These are phyloP conservation scores for Channallabes apus DNA, from an alignment of 2,797 vertebrate genomes.

Conservation along the genomic window DNA sequence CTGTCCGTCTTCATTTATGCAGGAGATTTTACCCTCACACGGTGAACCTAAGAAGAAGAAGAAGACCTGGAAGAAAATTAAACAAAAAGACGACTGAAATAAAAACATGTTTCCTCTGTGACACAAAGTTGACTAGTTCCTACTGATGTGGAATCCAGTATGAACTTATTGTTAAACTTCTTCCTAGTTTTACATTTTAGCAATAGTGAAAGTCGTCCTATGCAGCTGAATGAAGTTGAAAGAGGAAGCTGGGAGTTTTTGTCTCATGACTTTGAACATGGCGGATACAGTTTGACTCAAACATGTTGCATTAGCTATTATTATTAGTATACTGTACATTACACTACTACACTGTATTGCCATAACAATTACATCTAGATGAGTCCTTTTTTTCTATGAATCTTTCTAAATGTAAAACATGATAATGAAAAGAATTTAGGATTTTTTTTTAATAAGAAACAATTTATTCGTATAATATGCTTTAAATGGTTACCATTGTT, in stretches of 20 bases:
- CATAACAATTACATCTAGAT: background rate
- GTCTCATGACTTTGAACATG: constrained; percentile 59
- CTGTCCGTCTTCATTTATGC: constrained; percentile 82
- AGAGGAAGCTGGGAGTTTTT: constrained; percentile 65
- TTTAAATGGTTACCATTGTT: no score
- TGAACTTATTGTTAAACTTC: background rate
- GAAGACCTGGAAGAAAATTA: constrained; percentile 44
- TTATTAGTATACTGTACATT: background rate
- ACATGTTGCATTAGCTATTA: background rate
- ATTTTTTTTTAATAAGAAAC: no score
- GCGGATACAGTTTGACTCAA: constrained; percentile 16
- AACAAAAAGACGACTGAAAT: constrained; percentile 13
- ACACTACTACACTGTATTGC: background rate
- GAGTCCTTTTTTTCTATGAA: background rate
- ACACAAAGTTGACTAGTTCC: background rate
- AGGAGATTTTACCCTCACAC: constrained; percentile 73
- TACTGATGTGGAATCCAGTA: constrained; percentile 46
- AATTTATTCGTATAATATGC: no score
- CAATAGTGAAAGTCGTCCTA: constrained; percentile 44
- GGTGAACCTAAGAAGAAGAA: constrained; percentile 14
- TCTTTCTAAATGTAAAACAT: background rate
- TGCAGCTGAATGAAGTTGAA: constrained; percentile 56
- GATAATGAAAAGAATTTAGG: background rate
- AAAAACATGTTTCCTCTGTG: constrained; percentile 20
- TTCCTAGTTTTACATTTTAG: constrained; percentile 38